Conservation (phyloP, 1,140 invertebrate species). For the Brachionus sp. region DNA sequence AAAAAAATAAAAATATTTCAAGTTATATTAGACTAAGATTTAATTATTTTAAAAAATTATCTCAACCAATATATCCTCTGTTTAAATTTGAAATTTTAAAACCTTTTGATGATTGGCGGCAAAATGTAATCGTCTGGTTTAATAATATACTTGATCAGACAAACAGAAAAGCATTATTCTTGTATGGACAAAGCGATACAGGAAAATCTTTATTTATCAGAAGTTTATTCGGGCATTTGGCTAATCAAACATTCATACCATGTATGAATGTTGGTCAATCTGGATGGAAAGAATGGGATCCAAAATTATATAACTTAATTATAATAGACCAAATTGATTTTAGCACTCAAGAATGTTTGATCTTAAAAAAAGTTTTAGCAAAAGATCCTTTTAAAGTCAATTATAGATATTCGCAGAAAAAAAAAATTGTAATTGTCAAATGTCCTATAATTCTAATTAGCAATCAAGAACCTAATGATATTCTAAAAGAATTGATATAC, state of each 20-base stretch:
- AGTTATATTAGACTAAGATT: not conserved
- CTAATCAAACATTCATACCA: not conserved
- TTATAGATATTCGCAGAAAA: not conserved
- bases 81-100: not conserved
- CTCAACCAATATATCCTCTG: not conserved
- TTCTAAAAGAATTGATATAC: not conserved
- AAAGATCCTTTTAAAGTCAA: not conserved
- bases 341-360: too few relatives aligned
- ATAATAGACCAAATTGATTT: not conserved
- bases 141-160: not conserved
- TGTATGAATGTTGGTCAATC: not conserved
- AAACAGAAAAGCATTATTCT: not conserved
- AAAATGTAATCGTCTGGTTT: not conserved
- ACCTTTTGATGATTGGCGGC: not conserved
- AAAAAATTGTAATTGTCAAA: not conserved
- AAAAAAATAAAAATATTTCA: not conserved
- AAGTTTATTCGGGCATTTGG: not conserved
- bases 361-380: not conserved
- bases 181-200: not conserved
- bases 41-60: not conserved
- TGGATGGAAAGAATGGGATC: slow-evolving; percentile 7
- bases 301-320: not conserved
- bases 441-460: slow-evolving; percentile 11
- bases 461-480: not conserved
- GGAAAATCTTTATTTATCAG: slow-evolving; percentile 8